Base-by-base conservation (phyloP, 2,113 vertebrate genomes). In the Sigmodon hispidus region DNA sequence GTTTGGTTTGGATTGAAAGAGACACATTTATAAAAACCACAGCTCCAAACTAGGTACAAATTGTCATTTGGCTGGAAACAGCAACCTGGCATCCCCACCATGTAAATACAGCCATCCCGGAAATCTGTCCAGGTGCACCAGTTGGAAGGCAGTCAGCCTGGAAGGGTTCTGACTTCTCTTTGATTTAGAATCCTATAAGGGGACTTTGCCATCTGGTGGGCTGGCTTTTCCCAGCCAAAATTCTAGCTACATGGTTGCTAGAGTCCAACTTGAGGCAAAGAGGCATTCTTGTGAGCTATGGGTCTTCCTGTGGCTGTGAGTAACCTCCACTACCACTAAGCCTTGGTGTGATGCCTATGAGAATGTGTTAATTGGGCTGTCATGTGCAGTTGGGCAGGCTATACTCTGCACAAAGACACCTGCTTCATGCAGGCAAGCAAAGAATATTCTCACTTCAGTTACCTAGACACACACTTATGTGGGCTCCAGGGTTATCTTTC, bases 1-100 rank as follows among this genome's bases (percentile, higher is more conserved):
- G 21, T 91, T 55, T 72, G 83, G 43, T 90, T 80, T 36, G 36
- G 57, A 45, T 92, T 69, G 67, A 69, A 95, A 96, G 26, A 73
- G 88, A 84, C 43, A 67, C 77, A 95, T 79, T 96, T 94, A 83
- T 92, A 43, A 96, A 94, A 96, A 81, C 72, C 83, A 92, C 55
- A 92, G 86, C 77, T 88, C 87, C 5, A 59, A 48, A 89, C 43
- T 85, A 31, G 93, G 57, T 91, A 87, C 91, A 91, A 70, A 85
- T 83, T 40, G 24, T 93, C 50, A 96, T 84, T 94, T 96, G 96
- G 91, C 95, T 97, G 75, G 89, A 87, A 96, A 93, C 22, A 50
- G 3, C 79, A 84, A 89, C 96, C 94, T 0, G 21, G 89, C 69
- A 50, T 94, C 97, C 80, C 72, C 31, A 40, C 83, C 43, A 57